Evolutionary conservation across 1,140 invertebrate genomes (phyloP).

Genomic region (Lasioglossum baleicum): DNA sequence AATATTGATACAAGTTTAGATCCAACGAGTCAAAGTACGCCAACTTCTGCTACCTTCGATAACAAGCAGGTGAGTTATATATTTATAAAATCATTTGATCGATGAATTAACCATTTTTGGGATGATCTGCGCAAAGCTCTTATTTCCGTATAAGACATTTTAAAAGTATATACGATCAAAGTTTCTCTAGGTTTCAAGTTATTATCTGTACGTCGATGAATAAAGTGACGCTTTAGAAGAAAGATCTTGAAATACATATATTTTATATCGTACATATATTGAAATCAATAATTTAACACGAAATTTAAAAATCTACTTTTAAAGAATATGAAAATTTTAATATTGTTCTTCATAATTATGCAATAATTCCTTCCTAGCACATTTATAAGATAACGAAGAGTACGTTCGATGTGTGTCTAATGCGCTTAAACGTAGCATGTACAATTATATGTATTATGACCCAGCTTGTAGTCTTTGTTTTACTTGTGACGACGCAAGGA

Average conservation of each 20-base stretch:
- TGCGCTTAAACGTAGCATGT: background rate
- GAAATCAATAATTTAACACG: too few species aligned
- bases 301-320: too few species aligned
- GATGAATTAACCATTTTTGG: background rate
- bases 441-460: too few species aligned
- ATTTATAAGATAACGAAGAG: too few species aligned
- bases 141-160: background rate
- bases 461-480: background rate
- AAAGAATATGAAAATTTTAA: too few species aligned
- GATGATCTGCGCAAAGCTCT: background rate
- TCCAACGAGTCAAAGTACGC: slow-evolving; percentile 35
- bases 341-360: too few species aligned
- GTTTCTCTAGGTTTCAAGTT: background rate
- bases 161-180: background rate
- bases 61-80: slow-evolving; percentile 61
- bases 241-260: too few species aligned
- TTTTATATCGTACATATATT: too few species aligned
- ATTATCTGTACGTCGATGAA: background rate
- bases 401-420: background rate
- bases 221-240: background rate
- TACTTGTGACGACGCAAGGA: background rate
- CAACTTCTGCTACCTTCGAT: slow-evolving; percentile 44
- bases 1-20: slow-evolving; percentile 42
- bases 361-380: too few species aligned
- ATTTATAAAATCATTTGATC: background rate